These are phyloP conservation scores for Leptinotarsa tumamoca DNA, from an alignment of 2,888 invertebrate genomes.

Conservation along the genomic window DNA sequence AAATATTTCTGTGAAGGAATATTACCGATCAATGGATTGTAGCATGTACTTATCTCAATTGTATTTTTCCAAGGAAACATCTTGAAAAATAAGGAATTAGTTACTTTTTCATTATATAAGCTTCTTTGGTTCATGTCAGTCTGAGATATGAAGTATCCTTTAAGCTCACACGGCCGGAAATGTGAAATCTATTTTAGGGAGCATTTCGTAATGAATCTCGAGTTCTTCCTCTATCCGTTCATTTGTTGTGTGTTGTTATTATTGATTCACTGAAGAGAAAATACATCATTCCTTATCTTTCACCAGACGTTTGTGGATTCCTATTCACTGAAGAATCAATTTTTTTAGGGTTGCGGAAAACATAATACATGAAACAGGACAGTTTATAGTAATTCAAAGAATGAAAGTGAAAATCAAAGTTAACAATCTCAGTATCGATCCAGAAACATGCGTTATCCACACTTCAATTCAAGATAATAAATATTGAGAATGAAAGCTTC, in stretches of 20 bases:
- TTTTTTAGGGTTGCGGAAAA: too few relatives aligned
- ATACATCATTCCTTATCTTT: background rate
- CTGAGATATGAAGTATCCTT: background rate
- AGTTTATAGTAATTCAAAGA: too few relatives aligned
- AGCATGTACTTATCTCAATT: too few relatives aligned
- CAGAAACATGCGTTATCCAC: too few relatives aligned
- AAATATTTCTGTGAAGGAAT: too few relatives aligned
- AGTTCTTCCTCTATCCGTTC: background rate
- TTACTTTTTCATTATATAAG: background rate
- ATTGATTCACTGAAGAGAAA: background rate
- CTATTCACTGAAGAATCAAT: background rate
- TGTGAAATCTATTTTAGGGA: constrained; percentile 4
- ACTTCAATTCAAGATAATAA: too few relatives aligned
- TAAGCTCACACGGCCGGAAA: constrained; percentile 2
- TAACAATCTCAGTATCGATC: too few relatives aligned
- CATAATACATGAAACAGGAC: too few relatives aligned
- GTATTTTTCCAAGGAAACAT: too few relatives aligned
- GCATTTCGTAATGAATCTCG: background rate
- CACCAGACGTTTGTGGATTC: background rate
- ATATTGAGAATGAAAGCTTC: too few relatives aligned
- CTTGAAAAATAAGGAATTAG: background rate
- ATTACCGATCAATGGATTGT: too few relatives aligned
- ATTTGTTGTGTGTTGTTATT: background rate
- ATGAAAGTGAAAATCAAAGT: too few relatives aligned
- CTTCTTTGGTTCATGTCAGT: background rate